Percentiles rank a stretch among this genome's conserved stretches.
phyloP scores from a whole-genome alignment of 2,888 invertebrate genomes.

The Eilema depressum region DNA sequence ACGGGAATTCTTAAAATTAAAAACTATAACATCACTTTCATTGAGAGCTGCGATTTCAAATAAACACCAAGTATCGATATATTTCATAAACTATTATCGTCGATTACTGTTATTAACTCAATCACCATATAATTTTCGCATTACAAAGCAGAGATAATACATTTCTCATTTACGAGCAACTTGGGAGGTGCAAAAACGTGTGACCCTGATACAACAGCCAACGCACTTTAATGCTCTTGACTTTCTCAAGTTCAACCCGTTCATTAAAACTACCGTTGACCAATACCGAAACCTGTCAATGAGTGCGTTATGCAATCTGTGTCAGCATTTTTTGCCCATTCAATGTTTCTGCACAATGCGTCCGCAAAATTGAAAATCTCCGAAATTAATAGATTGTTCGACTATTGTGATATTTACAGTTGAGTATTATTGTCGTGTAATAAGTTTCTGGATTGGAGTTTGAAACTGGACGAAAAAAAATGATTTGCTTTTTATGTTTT shows the following conservation, averaged over 20 bases:
- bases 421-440: not conserved
- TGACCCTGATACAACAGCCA: constrained; percentile 51
- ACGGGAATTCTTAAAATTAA: too few relatives aligned
- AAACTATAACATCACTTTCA: too few relatives aligned
- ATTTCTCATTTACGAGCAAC: not conserved
- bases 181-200: constrained; percentile 38
- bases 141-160: constrained; percentile 1
- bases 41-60: not conserved
- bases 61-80: not conserved
- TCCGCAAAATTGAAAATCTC: constrained; percentile 4
- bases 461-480: not conserved
- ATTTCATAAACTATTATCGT: not conserved
- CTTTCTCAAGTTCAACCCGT: constrained; percentile 55
- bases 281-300: constrained; percentile 34
- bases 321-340: constrained; percentile 23
- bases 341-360: constrained; percentile 6
- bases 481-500: not conserved
- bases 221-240: constrained; percentile 44
- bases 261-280: constrained; percentile 45
- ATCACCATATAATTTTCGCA: constrained; percentile 2
- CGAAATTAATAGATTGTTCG: not conserved
- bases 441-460: constrained; percentile 2
- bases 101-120: not conserved
- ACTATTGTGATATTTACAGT: constrained; percentile 3
- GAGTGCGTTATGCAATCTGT: constrained; percentile 30